Percentiles rank a stretch among this genome's conserved stretches.
Conservation (phyloP, 2,888 invertebrate genomes). For the Cryptosula pallasiana region DNA sequence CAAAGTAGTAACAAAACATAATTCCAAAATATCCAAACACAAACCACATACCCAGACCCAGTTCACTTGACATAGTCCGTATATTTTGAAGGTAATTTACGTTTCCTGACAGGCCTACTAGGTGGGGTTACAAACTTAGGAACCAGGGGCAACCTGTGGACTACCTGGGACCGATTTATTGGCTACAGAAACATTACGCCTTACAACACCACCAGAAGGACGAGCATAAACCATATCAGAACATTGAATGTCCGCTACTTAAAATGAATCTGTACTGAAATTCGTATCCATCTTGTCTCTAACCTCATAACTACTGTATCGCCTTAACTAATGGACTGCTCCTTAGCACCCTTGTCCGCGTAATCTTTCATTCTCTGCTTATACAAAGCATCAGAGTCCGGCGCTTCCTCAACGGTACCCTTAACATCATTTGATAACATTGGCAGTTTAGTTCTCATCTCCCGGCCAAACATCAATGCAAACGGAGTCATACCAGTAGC, state of each 20-base stretch:
- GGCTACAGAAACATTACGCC: not conserved
- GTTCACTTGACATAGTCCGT: not conserved
- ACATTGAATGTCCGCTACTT: not conserved
- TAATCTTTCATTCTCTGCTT: not conserved
- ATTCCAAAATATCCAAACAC: not conserved
- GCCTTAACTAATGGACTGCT: not conserved
- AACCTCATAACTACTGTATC: not conserved
- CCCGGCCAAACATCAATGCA: constrained; percentile 28
- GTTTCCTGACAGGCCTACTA: not conserved
- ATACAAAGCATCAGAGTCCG: not conserved
- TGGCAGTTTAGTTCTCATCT: constrained; percentile 29
- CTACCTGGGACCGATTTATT: not conserved
- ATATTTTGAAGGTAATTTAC: not conserved
- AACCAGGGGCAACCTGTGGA: not conserved
- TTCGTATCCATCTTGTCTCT: not conserved
- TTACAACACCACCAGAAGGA: not conserved
- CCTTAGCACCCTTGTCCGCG: not conserved
- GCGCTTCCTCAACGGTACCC: not conserved
- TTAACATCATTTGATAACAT: constrained; percentile 23
- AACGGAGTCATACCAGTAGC: constrained; percentile 30
- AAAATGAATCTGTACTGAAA: not conserved
- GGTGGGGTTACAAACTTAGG: not conserved
- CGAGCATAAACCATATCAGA: not conserved
- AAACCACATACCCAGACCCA: not conserved
- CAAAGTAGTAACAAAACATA: not conserved